Evolutionary conservation across 2,113 vertebrate genomes (phyloP).

Genomic region (Martes martes): DNA sequence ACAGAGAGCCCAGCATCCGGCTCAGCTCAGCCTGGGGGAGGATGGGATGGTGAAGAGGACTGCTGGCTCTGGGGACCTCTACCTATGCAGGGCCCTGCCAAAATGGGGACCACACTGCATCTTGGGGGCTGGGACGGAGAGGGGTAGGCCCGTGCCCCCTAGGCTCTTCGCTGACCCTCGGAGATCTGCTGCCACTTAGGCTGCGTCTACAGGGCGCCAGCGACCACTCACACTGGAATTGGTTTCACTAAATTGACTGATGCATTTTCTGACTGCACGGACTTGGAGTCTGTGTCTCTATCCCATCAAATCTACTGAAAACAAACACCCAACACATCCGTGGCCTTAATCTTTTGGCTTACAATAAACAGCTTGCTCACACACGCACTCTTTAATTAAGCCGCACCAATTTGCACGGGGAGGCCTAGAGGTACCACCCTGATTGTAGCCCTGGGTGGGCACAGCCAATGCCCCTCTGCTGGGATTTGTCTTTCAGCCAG

Average conservation of each 20-base stretch:
- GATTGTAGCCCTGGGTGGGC: not conserved
- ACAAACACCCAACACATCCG: not conserved
- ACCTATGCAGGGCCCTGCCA: not conserved
- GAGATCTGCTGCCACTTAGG: not conserved
- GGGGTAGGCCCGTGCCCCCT: not conserved
- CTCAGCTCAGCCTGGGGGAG: slow-evolving; percentile 30
- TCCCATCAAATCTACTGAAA: not conserved
- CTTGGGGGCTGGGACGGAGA: not conserved
- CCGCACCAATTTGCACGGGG: not conserved
- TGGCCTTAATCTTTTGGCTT: not conserved
- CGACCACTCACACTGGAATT: not conserved
- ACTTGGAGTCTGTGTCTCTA: not conserved
- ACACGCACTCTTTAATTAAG: not conserved
- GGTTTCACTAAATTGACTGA: slow-evolving; percentile 18
- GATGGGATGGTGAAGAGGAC: slow-evolving; percentile 69
- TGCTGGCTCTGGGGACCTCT: slow-evolving; percentile 31
- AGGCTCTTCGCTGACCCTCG: not conserved
- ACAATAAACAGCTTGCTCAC: not conserved
- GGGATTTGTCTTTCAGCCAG: not conserved
- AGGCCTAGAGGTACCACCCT: not conserved
- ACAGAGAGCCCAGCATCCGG: slow-evolving; percentile 73
- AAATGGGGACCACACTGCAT: not conserved
- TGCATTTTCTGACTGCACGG: slow-evolving; percentile 2
- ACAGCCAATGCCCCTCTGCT: not conserved
- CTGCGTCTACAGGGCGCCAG: not conserved